Base-by-base conservation (phyloP, 2,113 vertebrate species). In the Petrocephalus zakoni region DNA sequence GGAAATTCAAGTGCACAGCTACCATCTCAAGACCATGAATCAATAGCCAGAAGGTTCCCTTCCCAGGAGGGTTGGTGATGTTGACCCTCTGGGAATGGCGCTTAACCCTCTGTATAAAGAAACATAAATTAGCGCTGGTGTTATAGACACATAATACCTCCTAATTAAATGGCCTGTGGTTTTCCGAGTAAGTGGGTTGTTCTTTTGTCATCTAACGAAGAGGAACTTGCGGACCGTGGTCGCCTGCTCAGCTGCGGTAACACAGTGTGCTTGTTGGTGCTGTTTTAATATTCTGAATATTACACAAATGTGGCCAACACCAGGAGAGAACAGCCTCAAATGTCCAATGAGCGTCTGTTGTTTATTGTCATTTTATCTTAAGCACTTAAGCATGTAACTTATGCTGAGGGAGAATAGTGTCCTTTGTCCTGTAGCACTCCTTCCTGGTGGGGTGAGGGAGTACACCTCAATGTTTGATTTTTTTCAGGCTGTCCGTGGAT, bases 401-500 rank as follows among this genome's bases (percentile, higher is more conserved):
- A 9, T 42, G 34, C 15, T 81, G 2, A 34, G 19, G 75, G 19
- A 52, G 22, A 85, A 85, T 56, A 86, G 37, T 75, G 2, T 52
- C 1, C 7, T 21, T 68, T 85, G 5, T 49, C 2, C 21, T 21
- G 56, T 47, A 4, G 49, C 25, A 47, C 88, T 86, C 21, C 83
- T 89, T 90, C 22, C 9, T 87, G 91, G 87, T 82, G 78, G 87
- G 72, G 82, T 21, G 51, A 56, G 55, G 55, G 51, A 89, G 21
- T 75, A 8, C 15, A 25, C 22, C 13, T n/a, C 34, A 42, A 3
- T n/a, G 83, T 3, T 47, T 87, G 15, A 68, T 88, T 15, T 81
- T 53, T 72, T 53, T 0, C 88, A 98, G 98, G 92, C 29, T 99
- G 98, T 90, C 95, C 96, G 0, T 97, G 97, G 93, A 96, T 98